Conservation (phyloP, 2,888 invertebrate genomes). For the Drosophila fulvimacula region DNA sequence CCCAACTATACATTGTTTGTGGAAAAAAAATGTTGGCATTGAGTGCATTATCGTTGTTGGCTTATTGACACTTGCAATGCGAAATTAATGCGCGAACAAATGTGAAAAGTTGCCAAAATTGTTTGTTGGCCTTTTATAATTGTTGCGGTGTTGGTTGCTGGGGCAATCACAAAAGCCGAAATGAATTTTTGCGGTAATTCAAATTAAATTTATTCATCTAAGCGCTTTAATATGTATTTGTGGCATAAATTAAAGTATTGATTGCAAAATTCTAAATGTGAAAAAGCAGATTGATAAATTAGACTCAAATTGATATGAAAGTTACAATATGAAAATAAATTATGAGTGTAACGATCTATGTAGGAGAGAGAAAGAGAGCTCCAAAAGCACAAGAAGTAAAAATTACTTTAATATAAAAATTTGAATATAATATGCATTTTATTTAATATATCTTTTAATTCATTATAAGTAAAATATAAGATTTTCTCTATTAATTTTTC, state of each 20-base stretch:
- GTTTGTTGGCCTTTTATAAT: slow-evolving; percentile 60
- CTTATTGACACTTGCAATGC: slow-evolving; percentile 64
- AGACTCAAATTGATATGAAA: neutral
- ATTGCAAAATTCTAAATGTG: neutral
- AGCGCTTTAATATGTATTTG: neutral
- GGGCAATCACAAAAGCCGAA: slow-evolving; percentile 15
- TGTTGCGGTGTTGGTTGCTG: slow-evolving; percentile 52
- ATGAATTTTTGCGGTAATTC: slow-evolving; percentile 43
- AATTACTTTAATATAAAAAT: no score
- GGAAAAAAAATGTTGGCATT: slow-evolving; percentile 18
- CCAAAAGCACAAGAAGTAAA: no score
- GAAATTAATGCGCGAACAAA: slow-evolving; percentile 65
- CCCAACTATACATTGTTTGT: neutral
- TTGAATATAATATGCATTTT: no score
- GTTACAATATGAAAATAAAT: no score
- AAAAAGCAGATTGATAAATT: neutral
- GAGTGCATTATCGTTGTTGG: slow-evolving; percentile 62
- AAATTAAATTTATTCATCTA: slow-evolving; percentile 14
- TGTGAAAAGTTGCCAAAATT: slow-evolving; percentile 68
- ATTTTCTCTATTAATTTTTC: no score
- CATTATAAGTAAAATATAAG: no score
- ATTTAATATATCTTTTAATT: no score
- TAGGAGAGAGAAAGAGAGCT: no score
- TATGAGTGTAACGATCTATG: no score
- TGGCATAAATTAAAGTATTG: slow-evolving; percentile 10